Evolutionary conservation across 1,140 invertebrate genomes (phyloP).

Genomic region (Bombus confusus): DNA sequence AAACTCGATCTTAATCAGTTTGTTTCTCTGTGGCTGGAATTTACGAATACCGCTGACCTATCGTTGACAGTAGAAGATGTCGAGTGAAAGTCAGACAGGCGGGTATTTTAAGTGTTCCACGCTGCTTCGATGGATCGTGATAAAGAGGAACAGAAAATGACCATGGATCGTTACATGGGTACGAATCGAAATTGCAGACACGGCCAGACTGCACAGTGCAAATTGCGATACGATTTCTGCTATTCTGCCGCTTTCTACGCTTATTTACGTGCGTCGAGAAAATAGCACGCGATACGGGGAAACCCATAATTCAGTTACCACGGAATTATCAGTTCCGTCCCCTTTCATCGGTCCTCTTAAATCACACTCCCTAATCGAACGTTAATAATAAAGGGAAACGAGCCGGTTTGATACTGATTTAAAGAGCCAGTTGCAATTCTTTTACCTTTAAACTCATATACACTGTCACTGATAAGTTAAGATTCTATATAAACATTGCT

Average conservation of each 20-base stretch:
- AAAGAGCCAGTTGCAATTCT: not conserved
- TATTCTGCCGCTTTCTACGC: conserved; percentile 21
- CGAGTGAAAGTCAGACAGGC: conserved; percentile 28
- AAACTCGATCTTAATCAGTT: not conserved
- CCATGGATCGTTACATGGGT: not conserved
- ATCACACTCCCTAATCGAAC: not conserved
- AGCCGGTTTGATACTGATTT: not conserved
- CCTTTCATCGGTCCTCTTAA: not conserved
- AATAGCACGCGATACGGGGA: not conserved
- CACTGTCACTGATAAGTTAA: no score
- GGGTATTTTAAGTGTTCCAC: not conserved
- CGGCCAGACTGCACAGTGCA: not conserved
- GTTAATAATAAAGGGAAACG: not conserved
- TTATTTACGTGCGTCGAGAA: not conserved
- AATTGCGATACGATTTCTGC: not conserved
- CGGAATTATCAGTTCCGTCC: conserved; percentile 8
- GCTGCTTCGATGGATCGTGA: not conserved
- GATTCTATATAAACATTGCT: no score
- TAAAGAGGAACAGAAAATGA: not conserved
- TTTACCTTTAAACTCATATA: not conserved
- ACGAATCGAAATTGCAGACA: not conserved
- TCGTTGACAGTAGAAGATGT: conserved; percentile 29
- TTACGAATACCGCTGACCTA: not conserved
- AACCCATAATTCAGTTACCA: conserved; percentile 18
- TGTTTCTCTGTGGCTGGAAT: not conserved